Conservation (phyloP, 1,140 invertebrate species). For the Psilanteris sp. region DNA sequence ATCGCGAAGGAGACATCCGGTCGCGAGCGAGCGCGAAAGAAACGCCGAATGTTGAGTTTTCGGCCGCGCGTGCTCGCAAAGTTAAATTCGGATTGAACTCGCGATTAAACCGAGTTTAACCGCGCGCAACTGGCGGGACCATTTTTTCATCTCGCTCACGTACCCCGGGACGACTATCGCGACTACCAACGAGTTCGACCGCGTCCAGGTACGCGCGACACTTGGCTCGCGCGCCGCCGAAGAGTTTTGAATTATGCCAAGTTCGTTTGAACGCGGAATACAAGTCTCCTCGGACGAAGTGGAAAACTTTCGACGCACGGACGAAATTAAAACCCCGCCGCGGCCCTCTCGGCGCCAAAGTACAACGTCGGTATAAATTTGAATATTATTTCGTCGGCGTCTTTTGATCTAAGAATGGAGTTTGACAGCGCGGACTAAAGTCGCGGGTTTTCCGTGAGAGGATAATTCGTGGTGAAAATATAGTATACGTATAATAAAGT, state of each 20-base stretch:
- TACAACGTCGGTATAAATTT: slow-evolving; percentile 32
- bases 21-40: too few species aligned
- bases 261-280: slow-evolving; percentile 56
- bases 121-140: slow-evolving; percentile 1
- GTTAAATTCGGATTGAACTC: slow-evolving; percentile 16
- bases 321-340: slow-evolving; percentile 24
- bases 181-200: slow-evolving; percentile 13
- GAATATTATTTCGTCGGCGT: slow-evolving; percentile 11
- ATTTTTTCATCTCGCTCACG: slow-evolving; percentile 23
- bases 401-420: not conserved
- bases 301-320: slow-evolving; percentile 50
- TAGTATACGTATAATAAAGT: too few species aligned
- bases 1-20: too few species aligned
- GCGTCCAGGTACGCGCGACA: slow-evolving; percentile 23
- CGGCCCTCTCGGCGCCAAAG: slow-evolving; percentile 35
- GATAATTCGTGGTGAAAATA: too few species aligned
- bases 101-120: slow-evolving; percentile 38
- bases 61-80: not conserved
- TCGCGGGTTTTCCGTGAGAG: too few species aligned
- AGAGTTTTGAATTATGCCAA: slow-evolving; percentile 61
- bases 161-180: slow-evolving; percentile 6
- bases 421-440: not conserved
- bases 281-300: slow-evolving; percentile 44
- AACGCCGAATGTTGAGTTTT: slow-evolving; percentile 9
- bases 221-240: not conserved